These are phyloP conservation scores for Drosophila bocki DNA, from an alignment of 1,140 invertebrate species.

Conservation along the genomic window DNA sequence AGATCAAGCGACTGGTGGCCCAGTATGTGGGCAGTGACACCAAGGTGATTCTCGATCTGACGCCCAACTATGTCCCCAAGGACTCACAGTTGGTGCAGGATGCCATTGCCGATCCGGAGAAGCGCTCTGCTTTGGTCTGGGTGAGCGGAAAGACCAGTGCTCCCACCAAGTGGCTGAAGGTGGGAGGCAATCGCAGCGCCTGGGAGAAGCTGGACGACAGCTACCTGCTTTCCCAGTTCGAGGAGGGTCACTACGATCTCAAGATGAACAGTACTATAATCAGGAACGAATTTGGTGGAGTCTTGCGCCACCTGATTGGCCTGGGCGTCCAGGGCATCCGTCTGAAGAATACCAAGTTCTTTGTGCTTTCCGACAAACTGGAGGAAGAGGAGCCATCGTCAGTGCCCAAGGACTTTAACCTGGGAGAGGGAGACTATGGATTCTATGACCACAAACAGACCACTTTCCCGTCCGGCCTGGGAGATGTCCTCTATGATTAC, in stretches of 20 bases:
- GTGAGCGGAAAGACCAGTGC: constrained; percentile 42
- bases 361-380: constrained; percentile 87
- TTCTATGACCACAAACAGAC: constrained; percentile 88
- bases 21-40: constrained; percentile 60
- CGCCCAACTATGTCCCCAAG: constrained; percentile 86
- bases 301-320: constrained; percentile 89
- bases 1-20: constrained; percentile 67
- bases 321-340: constrained; percentile 91
- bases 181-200: constrained; percentile 86
- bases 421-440: constrained; percentile 86
- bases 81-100: constrained; percentile 81
- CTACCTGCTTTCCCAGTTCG: constrained; percentile 88
- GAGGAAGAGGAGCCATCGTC: constrained; percentile 85
- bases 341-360: constrained; percentile 88
- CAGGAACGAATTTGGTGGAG: constrained; percentile 87
- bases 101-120: constrained; percentile 71
- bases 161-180: constrained; percentile 92
- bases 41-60: constrained; percentile 85
- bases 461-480: constrained; percentile 87
- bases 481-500: constrained; percentile 87
- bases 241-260: constrained; percentile 87
- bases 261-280: constrained; percentile 88
- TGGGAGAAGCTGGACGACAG: constrained; percentile 87
- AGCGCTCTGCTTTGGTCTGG: constrained; percentile 76
- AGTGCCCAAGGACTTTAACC: constrained; percentile 43